Evolutionary conservation across 2,113 vertebrate genomes (phyloP), one percentile per base, ranked within the genome.

Genomic region (Bostrychus sinensis): DNA sequence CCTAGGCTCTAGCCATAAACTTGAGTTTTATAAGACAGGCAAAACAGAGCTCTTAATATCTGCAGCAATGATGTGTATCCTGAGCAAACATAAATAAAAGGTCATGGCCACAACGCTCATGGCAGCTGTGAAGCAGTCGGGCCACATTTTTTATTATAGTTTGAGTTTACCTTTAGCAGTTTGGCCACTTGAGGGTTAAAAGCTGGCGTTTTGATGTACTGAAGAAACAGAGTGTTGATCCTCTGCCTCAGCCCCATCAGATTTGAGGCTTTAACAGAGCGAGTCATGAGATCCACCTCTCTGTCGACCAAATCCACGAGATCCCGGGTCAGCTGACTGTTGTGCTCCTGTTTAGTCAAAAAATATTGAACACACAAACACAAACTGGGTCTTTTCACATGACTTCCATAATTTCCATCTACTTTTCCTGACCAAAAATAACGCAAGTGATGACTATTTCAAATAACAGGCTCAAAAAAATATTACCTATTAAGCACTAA

Each of bases 191-290:
- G 91, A 2, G 97, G 96, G 81, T 99, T 99, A 79, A 96, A 95
- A 2, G 88, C 74, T 0, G 97, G 96, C 32, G 72, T 97, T 92
- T 95, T 98, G 84, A 96, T 93, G 64, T 91, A 97, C 66, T 96
- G 96, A 28, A 97, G 91, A 82, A 99, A 95, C 36, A 98, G 92
- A 0, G 95, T 97, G 75, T 89, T 88, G 75, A 97, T 97, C 84
- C 96, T 95, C 88, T 91, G 93, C 63, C 96, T 93, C 62, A 98
- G 91, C 8, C 96, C 97, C 81, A 94, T 91, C 56, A 99, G 91
- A 58, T 90, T 95, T 32, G 51, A 55, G 13, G 87, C 68, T 76
- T 94, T 95, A 0, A 98, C 86, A 0, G 83, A 80, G 58, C 94
- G 90, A 14, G 87, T 88, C 80, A 95, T 86, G 68, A 99, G 93